A percentile compares a stretch with the other conserved stretches of the same genome.
phyloP scores from a whole-genome alignment of 2,113 vertebrate species.

The Phalacrocorax brasilianus region DNA sequence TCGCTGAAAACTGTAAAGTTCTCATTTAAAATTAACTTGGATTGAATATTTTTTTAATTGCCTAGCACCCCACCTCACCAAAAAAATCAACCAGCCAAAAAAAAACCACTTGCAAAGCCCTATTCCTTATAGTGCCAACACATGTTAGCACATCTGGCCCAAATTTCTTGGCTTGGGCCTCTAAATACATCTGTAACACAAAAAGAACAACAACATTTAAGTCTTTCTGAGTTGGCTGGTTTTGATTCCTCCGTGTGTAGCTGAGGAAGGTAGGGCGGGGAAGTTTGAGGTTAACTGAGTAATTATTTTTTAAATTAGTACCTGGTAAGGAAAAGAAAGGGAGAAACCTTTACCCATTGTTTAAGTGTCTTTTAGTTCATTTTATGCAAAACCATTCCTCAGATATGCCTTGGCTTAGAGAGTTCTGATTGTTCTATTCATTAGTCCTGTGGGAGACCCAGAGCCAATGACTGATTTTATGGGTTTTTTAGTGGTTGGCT shows the following conservation, averaged over 20 bases:
- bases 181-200: background rate
- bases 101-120: background rate
- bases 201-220: background rate
- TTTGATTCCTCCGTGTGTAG: background rate
- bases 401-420: background rate
- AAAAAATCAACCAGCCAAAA: background rate
- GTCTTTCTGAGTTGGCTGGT: background rate
- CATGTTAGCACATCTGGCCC: background rate
- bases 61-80: background rate
- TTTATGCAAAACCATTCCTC: background rate
- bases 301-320: background rate
- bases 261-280: background rate
- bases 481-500: background rate
- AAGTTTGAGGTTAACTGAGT: background rate
- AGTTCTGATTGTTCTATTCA: conserved; percentile 4
- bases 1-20: background rate
- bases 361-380: background rate
- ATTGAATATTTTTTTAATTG: background rate
- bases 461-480: background rate
- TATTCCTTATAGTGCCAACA: background rate
- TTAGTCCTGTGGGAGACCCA: background rate
- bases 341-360: background rate
- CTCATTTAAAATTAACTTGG: background rate
- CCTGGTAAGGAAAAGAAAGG: background rate
- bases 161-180: background rate